These are phyloP conservation scores for Neogobius melanostomus DNA, from an alignment of 2,113 vertebrate genomes.

Conservation along the genomic window DNA sequence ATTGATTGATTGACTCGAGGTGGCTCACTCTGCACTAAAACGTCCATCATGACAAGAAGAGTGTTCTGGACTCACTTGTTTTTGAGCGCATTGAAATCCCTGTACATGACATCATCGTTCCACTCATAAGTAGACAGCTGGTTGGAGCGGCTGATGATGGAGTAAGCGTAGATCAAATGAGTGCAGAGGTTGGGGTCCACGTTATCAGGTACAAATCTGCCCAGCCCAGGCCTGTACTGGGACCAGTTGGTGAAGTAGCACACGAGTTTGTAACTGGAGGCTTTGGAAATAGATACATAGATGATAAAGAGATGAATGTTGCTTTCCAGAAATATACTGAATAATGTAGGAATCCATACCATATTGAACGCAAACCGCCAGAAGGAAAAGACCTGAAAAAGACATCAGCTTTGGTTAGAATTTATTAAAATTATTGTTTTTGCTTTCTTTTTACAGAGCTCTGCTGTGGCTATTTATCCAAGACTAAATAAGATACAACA, in stretches of 20 bases:
- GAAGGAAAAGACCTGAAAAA: slow-evolving; percentile 54
- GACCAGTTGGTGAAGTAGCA: slow-evolving; percentile 89
- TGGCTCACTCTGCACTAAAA: too few species aligned
- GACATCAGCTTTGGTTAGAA: background rate
- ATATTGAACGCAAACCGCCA: slow-evolving; percentile 54
- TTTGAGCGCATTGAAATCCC: slow-evolving; percentile 80
- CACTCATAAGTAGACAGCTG: slow-evolving; percentile 77
- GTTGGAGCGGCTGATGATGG: slow-evolving; percentile 74
- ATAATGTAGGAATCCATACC: slow-evolving; percentile 49
- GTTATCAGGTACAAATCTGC: slow-evolving; percentile 68
- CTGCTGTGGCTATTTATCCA: too few species aligned
- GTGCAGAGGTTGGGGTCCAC: slow-evolving; percentile 79
- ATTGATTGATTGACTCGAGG: too few species aligned
- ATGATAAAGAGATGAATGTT: background rate
- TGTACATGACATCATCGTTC: slow-evolving; percentile 80
- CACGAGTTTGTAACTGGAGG: slow-evolving; percentile 76
- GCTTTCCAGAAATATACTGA: background rate
- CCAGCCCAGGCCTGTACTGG: slow-evolving; percentile 77
- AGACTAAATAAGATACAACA: too few species aligned
- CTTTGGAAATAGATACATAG: slow-evolving; percentile 46
- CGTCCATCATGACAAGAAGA: too few species aligned
- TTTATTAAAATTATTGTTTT: too few species aligned
- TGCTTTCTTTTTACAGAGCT: too few species aligned
- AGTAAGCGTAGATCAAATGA: slow-evolving; percentile 84
- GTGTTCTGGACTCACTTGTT: slow-evolving; percentile 59